Conservation (phyloP, 2,888 invertebrate genomes). For the Branchellion lobata region DNA sequence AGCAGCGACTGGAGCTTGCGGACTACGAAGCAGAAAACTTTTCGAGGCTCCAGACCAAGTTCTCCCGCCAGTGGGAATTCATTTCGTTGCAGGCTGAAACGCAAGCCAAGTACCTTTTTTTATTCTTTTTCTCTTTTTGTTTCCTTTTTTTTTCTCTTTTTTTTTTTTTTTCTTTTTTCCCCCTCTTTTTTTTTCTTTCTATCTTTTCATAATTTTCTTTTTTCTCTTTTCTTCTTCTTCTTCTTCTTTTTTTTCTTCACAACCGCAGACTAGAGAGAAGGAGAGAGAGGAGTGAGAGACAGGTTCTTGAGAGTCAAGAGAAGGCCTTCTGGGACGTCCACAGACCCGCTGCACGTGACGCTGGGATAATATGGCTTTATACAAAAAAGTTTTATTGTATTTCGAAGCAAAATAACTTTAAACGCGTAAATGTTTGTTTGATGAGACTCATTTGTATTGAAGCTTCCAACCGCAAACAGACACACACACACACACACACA, state of each 20-base stretch:
- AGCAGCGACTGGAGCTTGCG: slow-evolving; percentile 90
- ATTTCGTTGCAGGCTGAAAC: slow-evolving; percentile 98
- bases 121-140: no score
- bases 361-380: neutral
- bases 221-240: no score
- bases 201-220: neutral
- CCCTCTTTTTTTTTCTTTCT: neutral
- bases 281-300: slow-evolving; percentile 91
- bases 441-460: neutral
- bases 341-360: slow-evolving; percentile 79
- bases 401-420: no score
- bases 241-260: no score
- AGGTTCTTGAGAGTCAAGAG: slow-evolving; percentile 97
- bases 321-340: slow-evolving; percentile 99
- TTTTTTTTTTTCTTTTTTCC: no score
- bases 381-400: neutral
- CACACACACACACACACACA: neutral
- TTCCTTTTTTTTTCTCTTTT: no score
- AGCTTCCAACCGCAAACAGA: no score
- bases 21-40: slow-evolving; percentile 98
- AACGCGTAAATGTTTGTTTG: no score
- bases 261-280: slow-evolving; percentile 84
- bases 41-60: slow-evolving; percentile 95
- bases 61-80: slow-evolving; percentile 98
- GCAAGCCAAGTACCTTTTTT: slow-evolving; percentile 71